phyloP scores from a whole-genome alignment of 2,113 vertebrate species.

The Recurvirostra avosetta region DNA sequence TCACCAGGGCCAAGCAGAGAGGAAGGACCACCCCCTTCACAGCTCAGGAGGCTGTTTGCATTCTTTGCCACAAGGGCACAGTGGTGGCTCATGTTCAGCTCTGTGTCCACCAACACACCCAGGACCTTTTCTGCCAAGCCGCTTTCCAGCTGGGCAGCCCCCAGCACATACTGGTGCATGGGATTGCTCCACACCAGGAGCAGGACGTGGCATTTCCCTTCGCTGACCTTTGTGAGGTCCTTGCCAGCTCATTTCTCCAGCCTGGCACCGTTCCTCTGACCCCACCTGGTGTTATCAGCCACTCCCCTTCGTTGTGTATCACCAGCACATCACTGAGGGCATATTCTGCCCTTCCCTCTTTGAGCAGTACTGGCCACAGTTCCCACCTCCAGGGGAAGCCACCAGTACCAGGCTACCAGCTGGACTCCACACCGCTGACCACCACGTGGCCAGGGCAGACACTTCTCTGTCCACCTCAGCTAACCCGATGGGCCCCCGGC shows the following conservation, averaged over 20 bases:
- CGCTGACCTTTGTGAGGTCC: not conserved
- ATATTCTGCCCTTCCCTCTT: not conserved
- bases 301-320: fast-evolving
- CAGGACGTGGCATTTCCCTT: fast-evolving
- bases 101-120: too few relatives aligned
- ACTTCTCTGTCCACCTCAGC: not conserved
- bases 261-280: fast-evolving
- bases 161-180: fast-evolving
- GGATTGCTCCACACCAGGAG: not conserved
- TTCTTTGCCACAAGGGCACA: not conserved
- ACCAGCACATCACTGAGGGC: not conserved
- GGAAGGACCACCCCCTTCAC: not conserved
- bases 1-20: not conserved
- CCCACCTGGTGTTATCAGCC: not conserved
- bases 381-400: fast-evolving
- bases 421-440: fast-evolving
- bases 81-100: not conserved
- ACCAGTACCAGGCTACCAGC: not conserved
- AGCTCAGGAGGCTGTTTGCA: not conserved
- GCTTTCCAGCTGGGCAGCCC: not conserved
- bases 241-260: not conserved
- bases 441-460: fast-evolving
- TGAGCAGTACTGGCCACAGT: fast-evolving
- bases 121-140: not conserved
- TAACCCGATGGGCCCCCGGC: not conserved